These are phyloP conservation scores for Pheosia gnoma DNA, from an alignment of 2,888 invertebrate genomes.

Conservation along the genomic window DNA sequence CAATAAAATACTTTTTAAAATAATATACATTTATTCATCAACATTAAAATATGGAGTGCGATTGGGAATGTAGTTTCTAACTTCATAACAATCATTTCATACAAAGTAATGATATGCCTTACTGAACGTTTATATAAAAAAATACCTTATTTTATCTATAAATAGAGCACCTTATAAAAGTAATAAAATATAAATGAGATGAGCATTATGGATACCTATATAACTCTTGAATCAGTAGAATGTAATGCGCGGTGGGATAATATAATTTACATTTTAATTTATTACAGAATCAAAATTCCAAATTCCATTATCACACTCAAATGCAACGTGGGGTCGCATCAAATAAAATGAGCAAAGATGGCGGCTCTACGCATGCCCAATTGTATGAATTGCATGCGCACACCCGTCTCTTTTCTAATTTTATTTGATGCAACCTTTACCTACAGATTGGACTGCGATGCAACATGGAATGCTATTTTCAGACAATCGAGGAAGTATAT, in stretches of 20 bases:
- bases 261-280: not conserved
- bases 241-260: not conserved
- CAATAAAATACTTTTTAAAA: constrained; percentile 4
- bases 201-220: not conserved
- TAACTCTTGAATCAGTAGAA: not conserved
- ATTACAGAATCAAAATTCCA: no score
- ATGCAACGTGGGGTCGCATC: no score
- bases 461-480: no score
- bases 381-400: no score
- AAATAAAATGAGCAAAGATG: no score
- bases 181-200: not conserved
- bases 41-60: constrained; percentile 39
- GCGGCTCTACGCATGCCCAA: no score
- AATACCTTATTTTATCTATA: constrained; percentile 21
- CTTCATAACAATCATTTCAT: constrained; percentile 33
- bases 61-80: constrained; percentile 38
- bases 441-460: no score
- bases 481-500: no score
- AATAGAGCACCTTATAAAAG: constrained; percentile 26
- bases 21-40: constrained; percentile 42
- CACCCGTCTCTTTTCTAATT: no score
- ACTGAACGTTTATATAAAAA: constrained; percentile 22
- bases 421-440: no score
- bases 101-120: constrained; percentile 34
- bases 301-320: no score